These are phyloP conservation scores for Pogonocichla stellata DNA, from an alignment of 2,113 vertebrate genomes.

Conservation along the genomic window DNA sequence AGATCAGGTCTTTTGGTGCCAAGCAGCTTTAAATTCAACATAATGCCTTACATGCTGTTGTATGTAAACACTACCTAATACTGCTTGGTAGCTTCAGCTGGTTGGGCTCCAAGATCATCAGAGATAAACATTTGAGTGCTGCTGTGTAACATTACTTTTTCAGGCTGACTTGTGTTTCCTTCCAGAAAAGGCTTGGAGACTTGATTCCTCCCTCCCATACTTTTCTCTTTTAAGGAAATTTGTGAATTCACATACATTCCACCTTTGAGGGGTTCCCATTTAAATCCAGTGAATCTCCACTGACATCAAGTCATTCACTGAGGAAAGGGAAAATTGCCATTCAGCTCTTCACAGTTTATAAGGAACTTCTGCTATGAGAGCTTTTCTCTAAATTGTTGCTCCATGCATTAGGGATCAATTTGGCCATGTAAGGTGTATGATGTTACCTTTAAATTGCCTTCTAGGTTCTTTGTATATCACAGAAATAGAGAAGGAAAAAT, in stretches of 20 bases:
- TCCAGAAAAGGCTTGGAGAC: background rate
- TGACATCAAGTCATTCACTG: background rate
- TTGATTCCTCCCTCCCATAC: background rate
- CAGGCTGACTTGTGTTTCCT: background rate
- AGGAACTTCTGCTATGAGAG: background rate
- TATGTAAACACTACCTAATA: slow-evolving; percentile 1
- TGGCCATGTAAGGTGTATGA: background rate
- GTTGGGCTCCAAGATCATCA: background rate
- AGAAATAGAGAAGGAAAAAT: background rate
- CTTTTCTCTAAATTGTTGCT: background rate
- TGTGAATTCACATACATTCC: background rate
- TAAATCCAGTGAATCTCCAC: background rate
- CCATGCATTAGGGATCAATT: background rate
- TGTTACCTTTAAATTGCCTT: background rate
- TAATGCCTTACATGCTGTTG: background rate
- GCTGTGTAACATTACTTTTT: background rate
- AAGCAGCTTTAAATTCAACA: background rate
- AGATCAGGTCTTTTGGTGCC: background rate
- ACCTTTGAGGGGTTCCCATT: background rate
- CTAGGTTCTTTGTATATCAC: background rate
- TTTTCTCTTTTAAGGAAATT: background rate
- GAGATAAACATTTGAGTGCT: background rate
- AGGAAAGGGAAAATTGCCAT: background rate
- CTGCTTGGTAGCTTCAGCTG: slow-evolving; percentile 12
- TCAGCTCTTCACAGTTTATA: background rate